phyloP scores from a whole-genome alignment of 2,113 vertebrate species.

The Rissa tridactyla region DNA sequence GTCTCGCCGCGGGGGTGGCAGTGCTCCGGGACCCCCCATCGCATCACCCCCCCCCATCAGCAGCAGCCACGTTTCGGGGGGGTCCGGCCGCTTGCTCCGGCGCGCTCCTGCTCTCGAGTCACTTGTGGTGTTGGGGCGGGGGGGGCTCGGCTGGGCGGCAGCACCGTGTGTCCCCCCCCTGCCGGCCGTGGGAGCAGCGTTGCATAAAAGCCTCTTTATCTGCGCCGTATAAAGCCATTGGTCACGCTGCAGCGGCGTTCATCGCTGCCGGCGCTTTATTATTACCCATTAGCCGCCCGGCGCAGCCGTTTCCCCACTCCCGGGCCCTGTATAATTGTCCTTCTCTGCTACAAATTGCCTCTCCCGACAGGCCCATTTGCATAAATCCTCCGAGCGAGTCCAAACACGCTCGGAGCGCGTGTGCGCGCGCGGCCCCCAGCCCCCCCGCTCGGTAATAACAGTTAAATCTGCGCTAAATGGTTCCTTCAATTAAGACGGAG shows the following conservation, averaged over 20 bases:
- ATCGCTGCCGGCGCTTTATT: slow-evolving; percentile 67
- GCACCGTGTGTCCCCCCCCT: neutral
- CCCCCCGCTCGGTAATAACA: slow-evolving; percentile 77
- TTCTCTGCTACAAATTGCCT: slow-evolving; percentile 82
- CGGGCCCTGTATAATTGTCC: slow-evolving; percentile 79
- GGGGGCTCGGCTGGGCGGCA: neutral
- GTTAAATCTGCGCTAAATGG: slow-evolving; percentile 82
- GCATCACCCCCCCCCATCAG: neutral
- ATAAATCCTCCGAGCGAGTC: slow-evolving; percentile 77
- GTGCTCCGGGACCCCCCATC: neutral
- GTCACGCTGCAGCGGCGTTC: slow-evolving; percentile 72
- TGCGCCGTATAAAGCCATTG: slow-evolving; percentile 65
- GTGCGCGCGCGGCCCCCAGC: slow-evolving; percentile 64
- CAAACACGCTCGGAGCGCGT: slow-evolving; percentile 66
- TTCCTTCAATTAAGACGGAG: slow-evolving; percentile 78
- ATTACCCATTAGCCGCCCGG: slow-evolving; percentile 78
- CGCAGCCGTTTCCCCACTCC: slow-evolving; percentile 71
- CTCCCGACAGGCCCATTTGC: slow-evolving; percentile 78
- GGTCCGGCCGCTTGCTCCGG: neutral
- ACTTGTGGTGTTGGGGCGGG: neutral
- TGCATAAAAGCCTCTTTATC: slow-evolving; percentile 64
- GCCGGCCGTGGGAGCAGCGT: slow-evolving; percentile 19
- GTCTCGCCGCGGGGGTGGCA: rapidly evolving
- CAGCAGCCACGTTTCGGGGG: neutral
- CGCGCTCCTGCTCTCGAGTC: neutral